Evolutionary conservation across 2,888 invertebrate genomes (phyloP), one percentile per base, ranked within the genome.

Genomic region (Cataglyphis livida): DNA sequence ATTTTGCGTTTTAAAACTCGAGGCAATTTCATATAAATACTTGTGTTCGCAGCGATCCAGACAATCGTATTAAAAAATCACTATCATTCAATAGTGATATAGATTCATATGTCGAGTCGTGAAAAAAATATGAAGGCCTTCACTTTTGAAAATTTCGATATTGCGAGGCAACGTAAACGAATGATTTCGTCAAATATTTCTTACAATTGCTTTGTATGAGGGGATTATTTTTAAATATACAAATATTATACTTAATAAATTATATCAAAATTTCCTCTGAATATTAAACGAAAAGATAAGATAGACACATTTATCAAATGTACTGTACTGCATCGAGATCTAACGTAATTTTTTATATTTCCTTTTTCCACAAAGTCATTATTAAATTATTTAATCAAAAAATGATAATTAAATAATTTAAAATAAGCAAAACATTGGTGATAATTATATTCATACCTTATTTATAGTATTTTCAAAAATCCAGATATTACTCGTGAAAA

Each of bases 1-100:
- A 65, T 21, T 41, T 41, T 21, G 21, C 68, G 66, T 44, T 38
- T 66, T 25, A 38, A 54, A 76, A 51, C 4, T 38, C 12, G 68
- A 68, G 35, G 25, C 15, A 51, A 25, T 18, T 7, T 66, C 66
- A 76, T 76, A 10, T 21, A 44, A 18, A 15, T 18, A 4, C n/a
- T 44, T 44, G 9, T 66, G n/a, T 38, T 1, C 0, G n/a, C 41
- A 21, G 25, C 7, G n/a, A 51, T 73, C 21, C 35, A 21, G 21
- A 10, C 18, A 59, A 21, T 66, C 12, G 12, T 48, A 12, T n/a
- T 15, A 28, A 7, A 7, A 25, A 7, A 44, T 15, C 21, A 25
- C 59, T 38, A 21, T 59, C 41, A 21, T 48, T n/a, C 7, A 7
- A 51, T 51, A 51, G n/a, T n/a, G n/a, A n/a, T 51, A 44, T 32